A percentile compares a stretch with the other conserved stretches of the same genome.
These are phyloP conservation scores for Bucco capensis DNA, from an alignment of 2,113 vertebrate genomes.

Conservation along the genomic window DNA sequence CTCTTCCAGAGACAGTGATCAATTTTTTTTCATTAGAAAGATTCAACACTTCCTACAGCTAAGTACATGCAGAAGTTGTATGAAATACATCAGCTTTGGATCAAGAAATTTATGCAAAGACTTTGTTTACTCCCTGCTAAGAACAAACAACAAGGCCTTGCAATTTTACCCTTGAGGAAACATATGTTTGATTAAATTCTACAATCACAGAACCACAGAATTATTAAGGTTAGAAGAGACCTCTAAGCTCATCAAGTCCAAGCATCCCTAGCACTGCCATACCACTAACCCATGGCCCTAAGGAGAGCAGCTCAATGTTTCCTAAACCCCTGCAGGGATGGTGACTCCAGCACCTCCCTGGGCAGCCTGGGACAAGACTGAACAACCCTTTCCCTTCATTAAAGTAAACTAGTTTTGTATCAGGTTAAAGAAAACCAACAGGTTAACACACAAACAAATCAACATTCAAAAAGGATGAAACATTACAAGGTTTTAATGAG, in stretches of 20 bases:
- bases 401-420: not conserved
- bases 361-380: too few species aligned
- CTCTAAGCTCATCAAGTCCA: too few species aligned
- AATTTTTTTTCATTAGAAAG: conserved; percentile 28
- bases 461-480: not conserved
- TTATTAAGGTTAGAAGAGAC: too few species aligned
- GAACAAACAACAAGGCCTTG: not conserved
- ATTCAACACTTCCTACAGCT: conserved; percentile 8
- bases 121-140: not conserved
- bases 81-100: not conserved
- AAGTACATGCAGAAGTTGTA: not conserved
- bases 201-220: not conserved
- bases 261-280: not conserved
- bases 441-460: not conserved
- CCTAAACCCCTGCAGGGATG: too few species aligned
- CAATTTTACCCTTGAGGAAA: not conserved
- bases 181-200: not conserved
- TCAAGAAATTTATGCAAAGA: conserved; percentile 2
- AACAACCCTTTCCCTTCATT: not conserved
- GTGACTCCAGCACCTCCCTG: too few species aligned
- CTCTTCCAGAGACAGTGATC: not conserved
- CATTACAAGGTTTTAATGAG: not conserved
- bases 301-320: too few species aligned
- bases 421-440: not conserved
- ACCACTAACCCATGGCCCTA: not conserved